phyloP scores from a whole-genome alignment of 2,888 invertebrate genomes.

The Apodemia hepburni region DNA sequence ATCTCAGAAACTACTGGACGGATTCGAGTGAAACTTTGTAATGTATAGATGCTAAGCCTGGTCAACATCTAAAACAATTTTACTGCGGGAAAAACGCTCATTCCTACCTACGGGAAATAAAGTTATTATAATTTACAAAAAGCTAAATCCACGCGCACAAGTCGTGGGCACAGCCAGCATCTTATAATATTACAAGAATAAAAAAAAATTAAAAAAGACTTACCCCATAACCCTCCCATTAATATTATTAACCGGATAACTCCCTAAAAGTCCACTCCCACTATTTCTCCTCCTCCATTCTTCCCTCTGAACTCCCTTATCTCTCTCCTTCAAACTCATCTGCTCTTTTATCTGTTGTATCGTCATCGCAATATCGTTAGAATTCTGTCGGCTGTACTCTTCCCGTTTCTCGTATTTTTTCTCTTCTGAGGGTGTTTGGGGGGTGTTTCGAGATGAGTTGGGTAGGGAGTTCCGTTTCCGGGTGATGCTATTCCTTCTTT shows the following conservation, averaged over 20 bases:
- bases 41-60: no score
- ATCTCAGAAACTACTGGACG: no score
- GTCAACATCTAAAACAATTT: no score
- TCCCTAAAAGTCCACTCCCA: conserved; percentile 57
- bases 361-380: conserved; percentile 48
- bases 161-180: no score
- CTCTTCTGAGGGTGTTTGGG: conserved; percentile 37
- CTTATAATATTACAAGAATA: no score
- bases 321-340: conserved; percentile 46
- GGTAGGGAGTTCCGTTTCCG: conserved; percentile 38
- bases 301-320: conserved; percentile 37
- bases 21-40: no score
- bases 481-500: conserved; percentile 25
- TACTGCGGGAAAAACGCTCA: no score
- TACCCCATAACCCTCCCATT: conserved; percentile 44
- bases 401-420: conserved; percentile 29
- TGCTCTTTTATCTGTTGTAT: conserved; percentile 64
- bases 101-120: no score
- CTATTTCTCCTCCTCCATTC: conserved; percentile 46
- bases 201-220: conserved; percentile 26
- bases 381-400: conserved; percentile 26
- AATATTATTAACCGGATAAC: conserved; percentile 42
- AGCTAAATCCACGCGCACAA: no score
- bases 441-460: conserved; percentile 42
- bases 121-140: neutral